Base-by-base conservation (phyloP, 1,140 invertebrate species). In the Matsumurasca onukii region DNA sequence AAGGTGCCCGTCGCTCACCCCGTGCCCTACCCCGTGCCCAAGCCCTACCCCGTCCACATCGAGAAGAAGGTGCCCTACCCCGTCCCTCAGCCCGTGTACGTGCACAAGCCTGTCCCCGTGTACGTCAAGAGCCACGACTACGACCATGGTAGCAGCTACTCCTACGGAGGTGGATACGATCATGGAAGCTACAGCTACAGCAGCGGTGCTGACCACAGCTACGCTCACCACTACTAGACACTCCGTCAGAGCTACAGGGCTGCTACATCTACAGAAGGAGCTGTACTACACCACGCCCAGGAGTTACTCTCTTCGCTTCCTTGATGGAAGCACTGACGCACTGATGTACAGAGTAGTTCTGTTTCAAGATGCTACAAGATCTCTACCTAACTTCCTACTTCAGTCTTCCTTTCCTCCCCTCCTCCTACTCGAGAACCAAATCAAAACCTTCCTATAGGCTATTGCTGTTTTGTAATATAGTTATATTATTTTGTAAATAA, bases 11-110 rank as follows among this genome's bases (percentile, higher is more conserved):
- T 72, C 1, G 68, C 68, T 1, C 59, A 71, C 25, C 69, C 73
- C 25, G 72, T 73, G 2, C 87, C 87, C n/a, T 87, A 86, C 77
- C 85, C 85, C 34, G 87, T 89, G 31, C 85, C 87, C 75, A 87
- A 88, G 73, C 89, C 89, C 0, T 91, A 90, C 78, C 86, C 87
- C 52, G 88, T 89, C 15, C 68, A 69, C 45, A 45, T 69, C 31
- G 65, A 67, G 20, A 67, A 49, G 45, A 39, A 39, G 45, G 65
- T 67, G 25, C 39, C 45, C 2, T 86, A 86, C 77, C 86, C 88
- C n/a, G 69, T 70, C 25, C 66, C 66, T 5, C 66, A 68, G 9
- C 66, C 66, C 64, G 88, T 90, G 13, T 68, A 69, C 51, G 68
- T 69, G 0, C 69, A 72, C 65, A 69, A 67, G 27, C 71, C 71